A percentile compares a stretch with the other conserved stretches of the same genome.
Evolutionary conservation across 2,113 vertebrate species (phyloP).

Genomic region (Clarias magur): DNA sequence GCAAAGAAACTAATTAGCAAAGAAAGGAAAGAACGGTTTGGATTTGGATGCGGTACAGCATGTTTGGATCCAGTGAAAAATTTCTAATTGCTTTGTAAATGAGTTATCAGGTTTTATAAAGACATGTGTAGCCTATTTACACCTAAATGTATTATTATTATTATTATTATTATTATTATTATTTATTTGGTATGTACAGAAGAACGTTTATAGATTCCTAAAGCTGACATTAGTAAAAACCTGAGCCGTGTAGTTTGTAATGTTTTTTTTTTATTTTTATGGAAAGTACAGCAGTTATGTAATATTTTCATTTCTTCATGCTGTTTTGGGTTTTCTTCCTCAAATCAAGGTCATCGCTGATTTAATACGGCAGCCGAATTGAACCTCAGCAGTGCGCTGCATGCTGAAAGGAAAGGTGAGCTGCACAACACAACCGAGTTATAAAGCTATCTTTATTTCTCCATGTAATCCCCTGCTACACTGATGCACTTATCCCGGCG

Average conservation of each 20-base stretch:
- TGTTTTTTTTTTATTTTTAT: no score
- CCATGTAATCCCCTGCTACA: no score
- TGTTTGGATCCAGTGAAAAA: not conserved
- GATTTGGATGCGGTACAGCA: not conserved
- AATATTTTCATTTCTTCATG: not conserved
- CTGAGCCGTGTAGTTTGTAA: not conserved
- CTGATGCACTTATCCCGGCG: no score
- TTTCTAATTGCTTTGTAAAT: not conserved
- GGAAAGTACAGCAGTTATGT: not conserved
- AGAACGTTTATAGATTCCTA: not conserved
- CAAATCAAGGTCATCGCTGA: conserved; percentile 16
- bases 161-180: no score
- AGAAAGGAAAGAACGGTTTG: not conserved
- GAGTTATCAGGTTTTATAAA: not conserved
- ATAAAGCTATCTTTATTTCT: no score
- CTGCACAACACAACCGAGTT: not conserved
- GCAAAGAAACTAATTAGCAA: not conserved
- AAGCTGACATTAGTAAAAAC: not conserved
- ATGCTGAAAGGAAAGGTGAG: conserved; percentile 33
- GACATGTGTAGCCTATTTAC: not conserved
- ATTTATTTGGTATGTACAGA: not conserved
- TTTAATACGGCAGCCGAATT: conserved; percentile 32
- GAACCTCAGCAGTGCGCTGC: conserved; percentile 10
- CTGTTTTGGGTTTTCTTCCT: not conserved
- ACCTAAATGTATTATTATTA: no score